Evolutionary conservation across 2,888 invertebrate species (phyloP), one percentile per base, ranked within the genome.

Genomic region (Cheilosia soror): DNA sequence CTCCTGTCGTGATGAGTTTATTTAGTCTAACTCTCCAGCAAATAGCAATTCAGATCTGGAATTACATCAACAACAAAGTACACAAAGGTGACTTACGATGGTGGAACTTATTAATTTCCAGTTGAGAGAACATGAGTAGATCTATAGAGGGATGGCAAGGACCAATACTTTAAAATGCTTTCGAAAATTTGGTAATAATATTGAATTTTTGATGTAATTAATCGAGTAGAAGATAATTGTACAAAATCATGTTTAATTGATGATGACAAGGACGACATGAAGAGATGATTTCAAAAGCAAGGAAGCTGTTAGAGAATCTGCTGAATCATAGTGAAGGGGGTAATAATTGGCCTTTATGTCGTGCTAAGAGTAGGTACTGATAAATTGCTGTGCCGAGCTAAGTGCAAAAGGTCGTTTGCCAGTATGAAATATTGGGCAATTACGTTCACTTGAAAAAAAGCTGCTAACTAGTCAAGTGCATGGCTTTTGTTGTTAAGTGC

Each of bases 211-310:
- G 85, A 78, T 81, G 76, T 83, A 82, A 84, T 88, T 87, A 87
- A 87, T 84, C 84, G 87, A 88, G 83, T 78, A 79, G 79, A 83
- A 82, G 78, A 60, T 87, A 83, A 88, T 87, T 87, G 76, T 25
- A 81, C 49, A 66, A 76, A 81, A 71, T 86, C 68, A 60, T 63
- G 69, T 72, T 85, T 78, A 87, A 87, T 85, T 88, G 78, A 71
- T 60, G 71, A 68, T 63, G 63, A 40, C 42, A 84, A 68, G 65
- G 79, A 78, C 83, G 55, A 37, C 4, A 11, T 37, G 37, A 37
- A 79, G 76, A 78, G 72, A 80, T 58, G 20, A 75, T 69, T 81
- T 55, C 66, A 66, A 42, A 68, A 55, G 73, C 57, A 62, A 15
- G 27, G 15, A 27, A 40, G 37, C 27, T 15, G 15, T 4, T 33